phyloP scores from a whole-genome alignment of 2,113 vertebrate genomes.

The Dolichallabes microphthalmus region DNA sequence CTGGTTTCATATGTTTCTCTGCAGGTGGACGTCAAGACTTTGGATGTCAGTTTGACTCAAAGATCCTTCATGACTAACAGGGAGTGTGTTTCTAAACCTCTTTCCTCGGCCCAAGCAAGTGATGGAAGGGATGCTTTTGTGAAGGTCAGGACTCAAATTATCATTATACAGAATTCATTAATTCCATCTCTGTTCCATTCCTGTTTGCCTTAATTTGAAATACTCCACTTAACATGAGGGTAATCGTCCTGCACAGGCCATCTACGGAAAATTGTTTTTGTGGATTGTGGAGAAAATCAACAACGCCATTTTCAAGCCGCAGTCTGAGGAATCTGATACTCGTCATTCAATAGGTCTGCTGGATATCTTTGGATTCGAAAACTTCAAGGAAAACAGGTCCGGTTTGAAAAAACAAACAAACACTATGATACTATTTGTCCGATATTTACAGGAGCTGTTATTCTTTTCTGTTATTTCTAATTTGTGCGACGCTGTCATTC shows the following conservation, averaged over 20 bases:
- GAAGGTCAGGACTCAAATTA: slow-evolving; percentile 69
- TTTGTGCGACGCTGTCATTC: slow-evolving; percentile 14
- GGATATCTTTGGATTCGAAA: slow-evolving; percentile 99
- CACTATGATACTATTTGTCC: background rate
- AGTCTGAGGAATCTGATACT: slow-evolving; percentile 65
- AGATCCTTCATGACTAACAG: slow-evolving; percentile 83
- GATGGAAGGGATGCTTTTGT: slow-evolving; percentile 88
- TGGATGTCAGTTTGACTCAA: slow-evolving; percentile 80
- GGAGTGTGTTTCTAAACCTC: slow-evolving; percentile 81
- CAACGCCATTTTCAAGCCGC: slow-evolving; percentile 75
- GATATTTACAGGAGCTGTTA: background rate
- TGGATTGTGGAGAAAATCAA: slow-evolving; percentile 97
- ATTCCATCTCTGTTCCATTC: no score
- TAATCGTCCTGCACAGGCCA: slow-evolving; percentile 73
- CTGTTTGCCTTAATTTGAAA: background rate
- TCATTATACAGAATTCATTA: background rate
- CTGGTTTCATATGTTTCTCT: background rate
- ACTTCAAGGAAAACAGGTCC: slow-evolving; percentile 96
- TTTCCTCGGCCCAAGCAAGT: slow-evolving; percentile 80
- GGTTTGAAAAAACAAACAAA: background rate
- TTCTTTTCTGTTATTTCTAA: background rate
- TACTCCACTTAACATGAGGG: background rate
- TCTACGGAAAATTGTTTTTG: slow-evolving; percentile 89
- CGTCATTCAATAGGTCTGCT: slow-evolving; percentile 84
- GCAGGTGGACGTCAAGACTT: slow-evolving; percentile 49